phyloP scores from a whole-genome alignment of 2,797 vertebrate species.

The Danio aesculapii region DNA sequence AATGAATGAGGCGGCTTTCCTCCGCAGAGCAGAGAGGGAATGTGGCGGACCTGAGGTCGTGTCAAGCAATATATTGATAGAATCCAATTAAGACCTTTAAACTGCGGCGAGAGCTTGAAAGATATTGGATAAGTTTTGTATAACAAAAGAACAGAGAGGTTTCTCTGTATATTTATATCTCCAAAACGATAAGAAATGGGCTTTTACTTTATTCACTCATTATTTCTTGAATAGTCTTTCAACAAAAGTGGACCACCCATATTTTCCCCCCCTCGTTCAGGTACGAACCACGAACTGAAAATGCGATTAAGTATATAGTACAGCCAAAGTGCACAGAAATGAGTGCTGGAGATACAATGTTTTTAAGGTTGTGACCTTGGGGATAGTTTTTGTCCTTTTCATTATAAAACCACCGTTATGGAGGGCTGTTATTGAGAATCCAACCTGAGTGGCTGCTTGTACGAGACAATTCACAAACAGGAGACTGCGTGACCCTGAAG shows the following conservation, averaged over 20 bases:
- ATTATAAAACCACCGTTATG: conserved; percentile 10
- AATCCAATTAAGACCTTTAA: conserved; percentile 86
- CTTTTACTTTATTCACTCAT: conserved; percentile 79
- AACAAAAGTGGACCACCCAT: conserved; percentile 74
- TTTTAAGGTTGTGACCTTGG: conserved; percentile 37
- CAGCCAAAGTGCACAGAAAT: conserved; percentile 4
- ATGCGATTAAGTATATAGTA: conserved; percentile 6
- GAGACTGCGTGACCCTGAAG: conserved; percentile 38
- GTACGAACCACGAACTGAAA: neutral
- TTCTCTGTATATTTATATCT: conserved; percentile 67
- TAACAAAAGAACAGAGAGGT: conserved; percentile 82
- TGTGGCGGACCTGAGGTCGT: conserved; percentile 81
- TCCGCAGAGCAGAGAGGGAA: conserved; percentile 77
- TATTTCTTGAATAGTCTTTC: conserved; percentile 75
- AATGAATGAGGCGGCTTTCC: conserved; percentile 74
- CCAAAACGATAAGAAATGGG: conserved; percentile 77
- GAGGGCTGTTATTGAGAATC: conserved; percentile 17
- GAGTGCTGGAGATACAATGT: neutral
- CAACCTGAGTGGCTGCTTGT: conserved; percentile 33
- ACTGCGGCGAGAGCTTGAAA: conserved; percentile 68
- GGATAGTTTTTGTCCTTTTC: conserved; percentile 15
- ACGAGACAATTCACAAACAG: conserved; percentile 29
- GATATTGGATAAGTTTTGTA: conserved; percentile 82
- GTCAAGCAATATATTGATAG: conserved; percentile 84
- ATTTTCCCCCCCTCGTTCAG: conserved; percentile 18